Evolutionary conservation across 2,797 vertebrate genomes (phyloP).

Genomic region (Xiphorhynchus erythropygius): DNA sequence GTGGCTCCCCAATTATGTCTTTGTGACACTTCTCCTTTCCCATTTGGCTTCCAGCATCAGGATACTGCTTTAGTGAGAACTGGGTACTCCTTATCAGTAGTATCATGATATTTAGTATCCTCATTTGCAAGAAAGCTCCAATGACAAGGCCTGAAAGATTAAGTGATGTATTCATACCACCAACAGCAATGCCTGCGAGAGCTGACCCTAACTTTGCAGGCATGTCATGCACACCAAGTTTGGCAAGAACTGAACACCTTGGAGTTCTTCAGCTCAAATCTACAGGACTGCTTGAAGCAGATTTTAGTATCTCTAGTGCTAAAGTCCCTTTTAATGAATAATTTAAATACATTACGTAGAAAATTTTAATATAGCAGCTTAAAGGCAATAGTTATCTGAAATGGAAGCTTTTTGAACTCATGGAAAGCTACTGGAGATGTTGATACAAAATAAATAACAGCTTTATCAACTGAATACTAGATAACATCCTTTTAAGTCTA

Average conservation of each 20-base stretch:
- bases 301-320: background rate
- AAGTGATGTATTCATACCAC: background rate
- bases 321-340: background rate
- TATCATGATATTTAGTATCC: background rate
- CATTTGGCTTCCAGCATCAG: background rate
- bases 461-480: background rate
- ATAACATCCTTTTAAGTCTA: background rate
- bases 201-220: background rate
- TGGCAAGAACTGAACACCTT: background rate
- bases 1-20: accelerated
- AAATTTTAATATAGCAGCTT: background rate
- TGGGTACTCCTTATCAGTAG: accelerated
- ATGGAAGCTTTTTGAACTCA: background rate
- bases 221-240: accelerated
- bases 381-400: background rate
- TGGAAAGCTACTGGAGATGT: background rate
- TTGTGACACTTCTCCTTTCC: background rate
- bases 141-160: background rate
- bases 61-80: background rate
- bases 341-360: background rate
- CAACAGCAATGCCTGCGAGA: background rate
- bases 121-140: background rate
- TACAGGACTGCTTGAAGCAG: background rate
- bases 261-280: background rate
- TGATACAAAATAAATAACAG: background rate